Percentiles rank a stretch among this genome's conserved stretches.
phyloP scores from a whole-genome alignment of 2,113 vertebrate species.

The Platichthys stellatus region DNA sequence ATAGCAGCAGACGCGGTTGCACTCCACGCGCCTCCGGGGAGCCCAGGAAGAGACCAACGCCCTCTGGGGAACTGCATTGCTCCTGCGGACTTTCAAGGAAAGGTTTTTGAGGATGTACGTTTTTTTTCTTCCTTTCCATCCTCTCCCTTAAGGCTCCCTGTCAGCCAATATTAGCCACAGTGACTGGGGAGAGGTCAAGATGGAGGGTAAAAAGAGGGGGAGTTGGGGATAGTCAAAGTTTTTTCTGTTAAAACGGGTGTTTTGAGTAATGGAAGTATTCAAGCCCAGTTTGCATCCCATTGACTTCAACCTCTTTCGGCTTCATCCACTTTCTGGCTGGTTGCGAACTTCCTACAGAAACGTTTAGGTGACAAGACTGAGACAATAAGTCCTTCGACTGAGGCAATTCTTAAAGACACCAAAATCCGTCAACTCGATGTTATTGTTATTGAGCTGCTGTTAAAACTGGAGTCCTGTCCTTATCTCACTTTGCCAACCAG shows the following conservation, averaged over 20 bases:
- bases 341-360: constrained; percentile 42
- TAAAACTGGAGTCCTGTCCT: constrained; percentile 34
- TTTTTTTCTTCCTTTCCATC: constrained; percentile 17
- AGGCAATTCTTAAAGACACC: background rate
- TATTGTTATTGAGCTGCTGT: constrained; percentile 45
- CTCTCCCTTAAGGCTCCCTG: constrained; percentile 58
- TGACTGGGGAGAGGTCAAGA: constrained; percentile 60
- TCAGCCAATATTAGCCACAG: constrained; percentile 66
- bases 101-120: constrained; percentile 48
- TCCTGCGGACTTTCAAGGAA: constrained; percentile 50
- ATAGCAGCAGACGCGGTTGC: constrained; percentile 75
- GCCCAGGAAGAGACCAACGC: constrained; percentile 46
- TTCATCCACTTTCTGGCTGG: constrained; percentile 20
- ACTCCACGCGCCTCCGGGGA: constrained; percentile 38
- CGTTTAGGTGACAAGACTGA: constrained; percentile 12
- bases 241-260: constrained; percentile 30
- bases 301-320: constrained; percentile 24
- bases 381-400: constrained; percentile 33
- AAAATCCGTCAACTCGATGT: constrained; percentile 30
- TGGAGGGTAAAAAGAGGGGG: constrained; percentile 47
- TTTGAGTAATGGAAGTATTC: constrained; percentile 50
- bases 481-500: constrained; percentile 50
- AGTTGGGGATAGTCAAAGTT: constrained; percentile 22
- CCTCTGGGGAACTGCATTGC: constrained; percentile 40
- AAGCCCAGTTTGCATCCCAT: constrained; percentile 51